phyloP scores from a whole-genome alignment of 2,113 vertebrate species.

The Takifugu flavidus region DNA sequence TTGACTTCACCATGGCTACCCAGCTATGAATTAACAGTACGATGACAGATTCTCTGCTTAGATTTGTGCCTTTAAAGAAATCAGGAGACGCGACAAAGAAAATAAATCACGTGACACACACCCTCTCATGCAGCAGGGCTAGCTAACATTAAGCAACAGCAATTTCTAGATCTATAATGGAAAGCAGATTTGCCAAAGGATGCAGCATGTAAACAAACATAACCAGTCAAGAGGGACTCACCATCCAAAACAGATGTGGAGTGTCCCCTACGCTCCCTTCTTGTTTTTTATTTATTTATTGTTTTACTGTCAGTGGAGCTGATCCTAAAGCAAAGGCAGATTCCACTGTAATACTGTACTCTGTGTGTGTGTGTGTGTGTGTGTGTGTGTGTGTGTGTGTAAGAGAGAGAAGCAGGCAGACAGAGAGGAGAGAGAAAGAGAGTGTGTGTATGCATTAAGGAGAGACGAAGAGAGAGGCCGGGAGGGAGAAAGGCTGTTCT shows the following conservation, averaged over 20 bases:
- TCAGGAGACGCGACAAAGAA: conserved; percentile 3
- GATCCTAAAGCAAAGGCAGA: conserved; percentile 51
- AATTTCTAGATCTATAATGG: not conserved
- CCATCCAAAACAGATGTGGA: conserved; percentile 59
- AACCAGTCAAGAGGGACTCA: conserved; percentile 42
- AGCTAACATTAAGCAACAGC: not conserved
- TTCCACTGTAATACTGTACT: conserved; percentile 58
- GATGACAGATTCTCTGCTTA: conserved; percentile 61
- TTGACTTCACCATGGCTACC: conserved; percentile 72
- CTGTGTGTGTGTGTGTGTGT: conserved; percentile 30
- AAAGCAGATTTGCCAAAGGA: conserved; percentile 24
- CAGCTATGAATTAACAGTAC: conserved; percentile 69
- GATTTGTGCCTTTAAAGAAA: conserved; percentile 16
- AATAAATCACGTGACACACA: conserved; percentile 11
- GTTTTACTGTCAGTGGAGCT: conserved; percentile 41
- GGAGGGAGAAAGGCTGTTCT: conserved; percentile 70
- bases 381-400: conserved; percentile 30
- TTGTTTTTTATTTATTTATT: conserved; percentile 24
- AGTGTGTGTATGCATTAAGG: conserved; percentile 34
- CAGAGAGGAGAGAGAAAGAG: conserved; percentile 23
- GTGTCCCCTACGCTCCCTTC: conserved; percentile 36
- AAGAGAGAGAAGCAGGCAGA: conserved; percentile 5
- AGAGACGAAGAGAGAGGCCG: conserved; percentile 8
- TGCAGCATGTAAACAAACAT: conserved; percentile 46
- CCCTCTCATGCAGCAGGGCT: conserved; percentile 9